Conservation (phyloP, 2,113 vertebrate species). For the Oreamnos americanus region DNA sequence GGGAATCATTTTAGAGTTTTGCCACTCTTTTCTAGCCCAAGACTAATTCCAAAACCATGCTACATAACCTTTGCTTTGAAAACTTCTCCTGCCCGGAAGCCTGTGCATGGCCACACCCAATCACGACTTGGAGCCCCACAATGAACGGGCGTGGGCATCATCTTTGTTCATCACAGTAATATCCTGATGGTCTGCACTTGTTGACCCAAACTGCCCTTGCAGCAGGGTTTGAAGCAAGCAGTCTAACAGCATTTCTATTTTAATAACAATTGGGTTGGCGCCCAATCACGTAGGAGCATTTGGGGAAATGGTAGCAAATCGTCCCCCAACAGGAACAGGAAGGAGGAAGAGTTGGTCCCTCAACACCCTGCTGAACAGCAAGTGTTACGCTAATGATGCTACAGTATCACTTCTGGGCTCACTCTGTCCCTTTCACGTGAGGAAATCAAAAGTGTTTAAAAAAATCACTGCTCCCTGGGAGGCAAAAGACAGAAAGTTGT, state of each 20-base stretch:
- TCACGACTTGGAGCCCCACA: background rate
- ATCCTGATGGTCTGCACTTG: conserved; percentile 55
- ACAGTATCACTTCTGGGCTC: background rate
- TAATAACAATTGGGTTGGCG: background rate
- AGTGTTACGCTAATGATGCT: background rate
- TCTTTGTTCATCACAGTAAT: background rate
- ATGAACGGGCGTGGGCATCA: background rate
- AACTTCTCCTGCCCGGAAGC: background rate
- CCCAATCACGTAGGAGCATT: background rate
- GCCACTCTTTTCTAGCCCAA: background rate
- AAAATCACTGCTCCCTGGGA: background rate
- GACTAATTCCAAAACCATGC: background rate
- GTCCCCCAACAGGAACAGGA: background rate
- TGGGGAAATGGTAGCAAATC: background rate
- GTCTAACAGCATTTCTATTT: background rate
- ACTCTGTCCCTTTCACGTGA: background rate
- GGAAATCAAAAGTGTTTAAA: background rate
- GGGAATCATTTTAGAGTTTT: background rate
- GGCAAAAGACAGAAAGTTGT: background rate
- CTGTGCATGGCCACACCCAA: background rate
- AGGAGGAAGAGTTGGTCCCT: background rate
- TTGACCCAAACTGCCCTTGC: conserved; percentile 39
- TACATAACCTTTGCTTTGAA: background rate
- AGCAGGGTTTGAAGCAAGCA: background rate
- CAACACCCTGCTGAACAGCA: background rate